These are phyloP conservation scores for Lacerta bilineata DNA, from an alignment of 2,797 vertebrate genomes.

Conservation along the genomic window DNA sequence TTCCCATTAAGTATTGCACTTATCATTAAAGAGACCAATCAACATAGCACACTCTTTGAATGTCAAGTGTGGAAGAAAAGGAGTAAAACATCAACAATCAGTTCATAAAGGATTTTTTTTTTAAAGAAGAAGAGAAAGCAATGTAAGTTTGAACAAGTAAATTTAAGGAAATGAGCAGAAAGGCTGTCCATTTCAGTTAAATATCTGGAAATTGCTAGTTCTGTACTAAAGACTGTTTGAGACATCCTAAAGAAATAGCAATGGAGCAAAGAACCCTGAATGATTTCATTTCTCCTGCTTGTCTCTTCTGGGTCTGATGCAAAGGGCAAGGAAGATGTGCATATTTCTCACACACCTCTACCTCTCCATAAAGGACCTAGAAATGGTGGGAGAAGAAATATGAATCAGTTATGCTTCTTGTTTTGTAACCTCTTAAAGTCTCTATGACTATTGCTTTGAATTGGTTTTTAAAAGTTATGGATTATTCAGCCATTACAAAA, in stretches of 20 bases:
- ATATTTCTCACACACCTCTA: neutral
- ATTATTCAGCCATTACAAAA: too few species aligned
- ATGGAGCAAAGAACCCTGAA: neutral
- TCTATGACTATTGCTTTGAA: neutral
- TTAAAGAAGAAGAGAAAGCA: neutral
- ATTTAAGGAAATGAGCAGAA: neutral
- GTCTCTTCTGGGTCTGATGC: neutral
- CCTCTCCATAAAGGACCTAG: neutral
- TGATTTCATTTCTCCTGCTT: neutral
- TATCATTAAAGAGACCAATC: conserved; percentile 26
- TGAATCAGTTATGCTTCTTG: neutral
- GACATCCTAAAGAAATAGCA: neutral
- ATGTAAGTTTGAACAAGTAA: conserved; percentile 14
- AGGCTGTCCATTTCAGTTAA: neutral
- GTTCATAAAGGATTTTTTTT: neutral
- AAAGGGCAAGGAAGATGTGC: neutral
- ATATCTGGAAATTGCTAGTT: neutral
- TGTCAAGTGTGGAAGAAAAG: conserved; percentile 18
- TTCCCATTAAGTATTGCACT: conserved; percentile 20
- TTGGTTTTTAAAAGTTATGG: neutral
- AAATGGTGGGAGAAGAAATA: neutral
- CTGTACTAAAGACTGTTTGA: neutral
- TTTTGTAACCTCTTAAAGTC: neutral
- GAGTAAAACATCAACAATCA: conserved; percentile 17
- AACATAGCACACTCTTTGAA: conserved; percentile 15